Evolutionary conservation across 2,113 vertebrate species (phyloP).

Genomic region (Acrocephalus kingi): DNA sequence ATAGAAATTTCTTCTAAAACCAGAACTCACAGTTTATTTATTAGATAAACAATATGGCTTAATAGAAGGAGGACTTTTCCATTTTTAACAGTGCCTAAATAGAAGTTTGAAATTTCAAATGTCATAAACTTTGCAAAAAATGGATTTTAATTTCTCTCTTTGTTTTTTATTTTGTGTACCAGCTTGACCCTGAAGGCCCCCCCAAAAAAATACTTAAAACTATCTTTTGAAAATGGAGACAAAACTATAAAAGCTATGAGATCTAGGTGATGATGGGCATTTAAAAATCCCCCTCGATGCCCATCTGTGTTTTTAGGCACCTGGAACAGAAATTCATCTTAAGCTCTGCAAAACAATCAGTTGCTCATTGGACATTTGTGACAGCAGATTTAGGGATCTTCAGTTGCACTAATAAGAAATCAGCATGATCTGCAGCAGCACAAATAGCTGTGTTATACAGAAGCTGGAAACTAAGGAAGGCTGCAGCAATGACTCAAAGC

Average conservation of each 20-base stretch:
- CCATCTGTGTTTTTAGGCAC: background rate
- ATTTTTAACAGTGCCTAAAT: background rate
- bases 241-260: background rate
- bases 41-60: background rate
- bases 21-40: background rate
- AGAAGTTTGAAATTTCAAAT: background rate
- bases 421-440: background rate
- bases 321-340: background rate
- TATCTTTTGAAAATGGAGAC: slow-evolving; percentile 16
- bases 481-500: background rate
- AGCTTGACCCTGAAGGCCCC: slow-evolving; percentile 37
- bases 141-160: slow-evolving; percentile 29
- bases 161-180: slow-evolving; percentile 45
- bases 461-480: background rate
- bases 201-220: no score
- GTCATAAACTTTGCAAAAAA: slow-evolving; percentile 19
- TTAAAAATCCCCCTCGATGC: slow-evolving; percentile 1
- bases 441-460: background rate
- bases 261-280: background rate
- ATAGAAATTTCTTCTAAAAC: background rate
- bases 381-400: slow-evolving; percentile 1
- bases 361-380: background rate
- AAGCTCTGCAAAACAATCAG: background rate
- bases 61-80: background rate
- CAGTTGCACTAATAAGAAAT: slow-evolving; percentile 11